These are phyloP conservation scores for Netelia fuscicornis DNA, from an alignment of 2,888 invertebrate species.

Conservation along the genomic window DNA sequence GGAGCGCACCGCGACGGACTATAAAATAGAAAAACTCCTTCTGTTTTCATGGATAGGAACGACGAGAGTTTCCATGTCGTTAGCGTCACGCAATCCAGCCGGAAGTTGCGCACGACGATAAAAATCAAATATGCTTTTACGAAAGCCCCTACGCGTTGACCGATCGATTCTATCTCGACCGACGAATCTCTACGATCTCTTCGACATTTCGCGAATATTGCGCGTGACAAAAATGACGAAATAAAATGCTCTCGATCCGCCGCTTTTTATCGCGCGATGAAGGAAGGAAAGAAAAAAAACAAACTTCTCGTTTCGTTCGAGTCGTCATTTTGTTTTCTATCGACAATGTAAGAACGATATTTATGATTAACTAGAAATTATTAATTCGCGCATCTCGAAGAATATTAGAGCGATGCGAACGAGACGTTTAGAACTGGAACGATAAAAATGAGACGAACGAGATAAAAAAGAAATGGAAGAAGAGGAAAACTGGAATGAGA, in stretches of 20 bases:
- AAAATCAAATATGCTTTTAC: slow-evolving; percentile 75
- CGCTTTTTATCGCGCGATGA: background rate
- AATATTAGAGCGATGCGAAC: background rate
- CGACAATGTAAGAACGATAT: slow-evolving; percentile 1
- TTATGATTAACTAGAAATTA: background rate
- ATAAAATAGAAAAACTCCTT: slow-evolving; percentile 29
- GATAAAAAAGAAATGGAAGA: slow-evolving; percentile 66
- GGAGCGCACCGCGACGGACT: slow-evolving; percentile 16
- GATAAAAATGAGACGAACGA: slow-evolving; percentile 46
- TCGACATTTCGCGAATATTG: slow-evolving; percentile 11
- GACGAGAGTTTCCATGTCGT: slow-evolving; percentile 57
- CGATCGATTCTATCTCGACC: slow-evolving; percentile 68
- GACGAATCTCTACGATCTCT: slow-evolving; percentile 29
- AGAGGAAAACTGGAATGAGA: slow-evolving; percentile 60
- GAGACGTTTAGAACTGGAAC: slow-evolving; percentile 2
- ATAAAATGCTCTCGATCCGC: slow-evolving; percentile 7
- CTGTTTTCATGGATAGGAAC: slow-evolving; percentile 20
- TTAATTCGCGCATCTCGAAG: background rate
- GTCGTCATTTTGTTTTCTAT: background rate
- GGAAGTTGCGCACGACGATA: slow-evolving; percentile 69
- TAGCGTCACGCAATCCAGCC: slow-evolving; percentile 67
- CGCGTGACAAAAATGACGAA: slow-evolving; percentile 62
- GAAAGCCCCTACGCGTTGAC: slow-evolving; percentile 46
- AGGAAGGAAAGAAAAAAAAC: slow-evolving; percentile 35
- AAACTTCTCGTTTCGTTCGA: background rate